Evolutionary conservation across 2,797 vertebrate genomes (phyloP).

Genomic region (Premnoplex brunnescens): DNA sequence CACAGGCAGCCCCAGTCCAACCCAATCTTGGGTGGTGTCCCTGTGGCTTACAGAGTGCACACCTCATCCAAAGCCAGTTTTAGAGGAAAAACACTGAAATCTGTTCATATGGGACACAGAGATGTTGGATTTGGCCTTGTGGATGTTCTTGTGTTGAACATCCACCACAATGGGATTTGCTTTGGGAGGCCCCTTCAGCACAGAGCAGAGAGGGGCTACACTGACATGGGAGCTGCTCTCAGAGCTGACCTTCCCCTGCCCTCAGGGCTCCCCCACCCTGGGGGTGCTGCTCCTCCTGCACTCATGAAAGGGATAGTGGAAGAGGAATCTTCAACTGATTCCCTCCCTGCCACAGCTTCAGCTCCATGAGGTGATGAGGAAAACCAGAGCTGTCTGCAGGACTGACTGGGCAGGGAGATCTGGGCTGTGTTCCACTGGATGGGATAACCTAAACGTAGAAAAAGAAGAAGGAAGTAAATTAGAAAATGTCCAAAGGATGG

Average conservation of each 20-base stretch:
- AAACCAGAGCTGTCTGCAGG: background rate
- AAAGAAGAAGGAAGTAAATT: background rate
- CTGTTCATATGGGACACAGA: background rate
- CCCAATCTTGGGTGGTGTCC: accelerated
- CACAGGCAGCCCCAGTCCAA: background rate
- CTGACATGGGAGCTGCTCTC: background rate
- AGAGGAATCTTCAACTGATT: accelerated
- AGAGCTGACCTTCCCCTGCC: background rate
- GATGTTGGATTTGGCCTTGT: background rate
- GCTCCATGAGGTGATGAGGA: background rate
- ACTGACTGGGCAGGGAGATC: background rate
- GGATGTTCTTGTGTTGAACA: background rate
- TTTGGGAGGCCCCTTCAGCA: background rate
- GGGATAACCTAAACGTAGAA: background rate
- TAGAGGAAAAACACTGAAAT: background rate
- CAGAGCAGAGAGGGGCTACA: background rate
- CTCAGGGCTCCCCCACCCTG: background rate
- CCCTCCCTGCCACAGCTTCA: background rate
- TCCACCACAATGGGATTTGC: accelerated
- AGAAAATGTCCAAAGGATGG: background rate
- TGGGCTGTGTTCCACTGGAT: background rate
- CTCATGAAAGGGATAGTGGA: accelerated
- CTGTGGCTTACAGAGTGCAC: background rate
- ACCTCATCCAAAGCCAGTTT: background rate
- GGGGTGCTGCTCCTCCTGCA: accelerated